These are phyloP conservation scores for Zosterops japonicus DNA, from an alignment of 2,113 vertebrate species.

Conservation along the genomic window DNA sequence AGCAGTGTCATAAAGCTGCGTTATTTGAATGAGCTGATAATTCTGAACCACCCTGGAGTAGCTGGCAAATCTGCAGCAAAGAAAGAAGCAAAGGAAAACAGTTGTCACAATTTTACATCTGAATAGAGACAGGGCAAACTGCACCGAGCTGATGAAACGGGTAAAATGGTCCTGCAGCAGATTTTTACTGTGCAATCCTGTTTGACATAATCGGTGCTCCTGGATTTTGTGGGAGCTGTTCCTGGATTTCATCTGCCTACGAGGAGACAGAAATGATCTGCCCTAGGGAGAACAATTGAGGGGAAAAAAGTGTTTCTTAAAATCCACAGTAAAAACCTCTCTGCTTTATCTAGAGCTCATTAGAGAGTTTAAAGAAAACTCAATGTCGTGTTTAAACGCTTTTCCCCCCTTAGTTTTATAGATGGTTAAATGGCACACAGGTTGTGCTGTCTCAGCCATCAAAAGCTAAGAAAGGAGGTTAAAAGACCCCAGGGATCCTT, in stretches of 20 bases:
- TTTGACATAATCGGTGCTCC: neutral
- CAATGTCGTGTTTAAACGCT: constrained; percentile 19
- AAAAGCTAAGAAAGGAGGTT: constrained; percentile 62
- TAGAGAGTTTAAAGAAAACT: constrained; percentile 55
- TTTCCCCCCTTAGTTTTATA: constrained; percentile 3
- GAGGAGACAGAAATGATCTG: neutral
- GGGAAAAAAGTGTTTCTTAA: neutral
- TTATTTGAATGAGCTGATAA: neutral
- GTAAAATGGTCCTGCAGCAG: neutral
- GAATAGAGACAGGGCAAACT: neutral
- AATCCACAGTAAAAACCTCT: constrained; percentile 24
- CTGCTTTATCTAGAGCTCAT: constrained; percentile 52
- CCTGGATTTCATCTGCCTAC: neutral
- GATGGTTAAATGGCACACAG: constrained; percentile 51
- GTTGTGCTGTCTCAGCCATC: constrained; percentile 43
- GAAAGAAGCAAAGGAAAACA: neutral
- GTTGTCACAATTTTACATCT: neutral
- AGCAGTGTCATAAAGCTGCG: neutral
- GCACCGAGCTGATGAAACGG: neutral
- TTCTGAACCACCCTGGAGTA: neutral
- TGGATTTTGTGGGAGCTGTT: constrained; percentile 37
- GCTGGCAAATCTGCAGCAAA: neutral
- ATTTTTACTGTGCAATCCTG: neutral
- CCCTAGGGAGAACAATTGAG: constrained; percentile 17
- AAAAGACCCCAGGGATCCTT: constrained; percentile 54